Conservation (phyloP, 2,888 invertebrate species). For the Dolomedes plantarius region DNA sequence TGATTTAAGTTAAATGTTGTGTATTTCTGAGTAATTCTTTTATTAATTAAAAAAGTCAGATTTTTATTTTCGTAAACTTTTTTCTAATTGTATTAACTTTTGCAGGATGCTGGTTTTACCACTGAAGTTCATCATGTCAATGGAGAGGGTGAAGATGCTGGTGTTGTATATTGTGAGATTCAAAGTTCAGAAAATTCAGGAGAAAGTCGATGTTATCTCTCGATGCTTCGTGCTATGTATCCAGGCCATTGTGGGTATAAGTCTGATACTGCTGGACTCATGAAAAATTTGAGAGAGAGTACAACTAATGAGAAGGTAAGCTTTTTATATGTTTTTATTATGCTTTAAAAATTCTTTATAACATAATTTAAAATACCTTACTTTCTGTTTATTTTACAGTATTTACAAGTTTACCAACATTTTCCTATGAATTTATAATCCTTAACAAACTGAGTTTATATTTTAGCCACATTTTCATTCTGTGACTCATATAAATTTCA, state of each 20-base stretch:
- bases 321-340: neutral
- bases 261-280: conserved; percentile 88
- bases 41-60: too few relatives aligned
- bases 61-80: too few relatives aligned
- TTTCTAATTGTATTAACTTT: too few relatives aligned
- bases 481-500: too few relatives aligned
- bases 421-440: neutral
- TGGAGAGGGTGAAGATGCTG: conserved; percentile 91
- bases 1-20: too few relatives aligned
- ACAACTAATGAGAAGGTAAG: conserved; percentile 87
- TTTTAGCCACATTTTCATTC: too few relatives aligned
- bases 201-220: conserved; percentile 83
- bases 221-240: conserved; percentile 84
- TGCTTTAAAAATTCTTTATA: too few relatives aligned
- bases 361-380: too few relatives aligned
- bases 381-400: neutral
- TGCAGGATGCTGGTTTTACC: conserved; percentile 85
- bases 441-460: too few relatives aligned
- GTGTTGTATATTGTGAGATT: conserved; percentile 98
- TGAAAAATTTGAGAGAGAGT: conserved; percentile 88
- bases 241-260: conserved; percentile 89
- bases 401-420: neutral
- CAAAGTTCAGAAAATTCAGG: conserved; percentile 90
- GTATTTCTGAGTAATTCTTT: too few relatives aligned
- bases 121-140: conserved; percentile 96